Evolutionary conservation across 2,888 invertebrate species (phyloP).

Genomic region (Apotomis capreana): DNA sequence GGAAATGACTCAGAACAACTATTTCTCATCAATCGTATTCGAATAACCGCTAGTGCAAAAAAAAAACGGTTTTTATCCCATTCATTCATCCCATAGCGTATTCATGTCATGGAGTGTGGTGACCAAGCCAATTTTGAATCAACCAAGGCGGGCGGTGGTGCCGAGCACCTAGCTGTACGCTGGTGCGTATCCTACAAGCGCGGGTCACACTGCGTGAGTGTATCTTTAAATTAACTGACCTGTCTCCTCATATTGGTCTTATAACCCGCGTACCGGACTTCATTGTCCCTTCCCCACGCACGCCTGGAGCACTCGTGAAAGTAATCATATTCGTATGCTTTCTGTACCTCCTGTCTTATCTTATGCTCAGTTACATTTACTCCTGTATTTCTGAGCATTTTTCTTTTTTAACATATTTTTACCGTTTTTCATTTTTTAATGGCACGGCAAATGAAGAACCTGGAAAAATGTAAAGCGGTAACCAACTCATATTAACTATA

Average conservation of each 20-base stretch:
- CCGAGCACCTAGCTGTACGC: too few species aligned
- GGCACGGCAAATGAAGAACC: conserved; percentile 18
- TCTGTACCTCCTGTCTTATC: conserved; percentile 44
- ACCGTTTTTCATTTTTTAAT: conserved; percentile 44
- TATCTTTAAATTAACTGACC: conserved; percentile 6
- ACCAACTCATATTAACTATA: too few species aligned
- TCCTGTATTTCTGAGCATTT: conserved; percentile 63
- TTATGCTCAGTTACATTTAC: conserved; percentile 58
- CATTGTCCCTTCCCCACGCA: conserved; percentile 43
- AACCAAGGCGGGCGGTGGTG: too few species aligned
- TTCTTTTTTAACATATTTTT: conserved; percentile 62
- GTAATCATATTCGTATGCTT: conserved; percentile 37
- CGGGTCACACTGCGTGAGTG: too few species aligned
- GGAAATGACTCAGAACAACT: too few species aligned
- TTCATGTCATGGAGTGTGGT: too few species aligned
- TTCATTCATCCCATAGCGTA: too few species aligned
- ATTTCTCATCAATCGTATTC: too few species aligned
- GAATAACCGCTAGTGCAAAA: too few species aligned
- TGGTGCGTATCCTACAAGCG: too few species aligned
- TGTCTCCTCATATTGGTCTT: conserved; percentile 59
- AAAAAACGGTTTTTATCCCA: too few species aligned
- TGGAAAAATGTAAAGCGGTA: neutral
- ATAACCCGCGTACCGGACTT: conserved; percentile 54
- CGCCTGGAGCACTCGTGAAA: neutral
- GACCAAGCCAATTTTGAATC: too few species aligned